phyloP scores from a whole-genome alignment of 2,113 vertebrate species.

The Tupaia tana region DNA sequence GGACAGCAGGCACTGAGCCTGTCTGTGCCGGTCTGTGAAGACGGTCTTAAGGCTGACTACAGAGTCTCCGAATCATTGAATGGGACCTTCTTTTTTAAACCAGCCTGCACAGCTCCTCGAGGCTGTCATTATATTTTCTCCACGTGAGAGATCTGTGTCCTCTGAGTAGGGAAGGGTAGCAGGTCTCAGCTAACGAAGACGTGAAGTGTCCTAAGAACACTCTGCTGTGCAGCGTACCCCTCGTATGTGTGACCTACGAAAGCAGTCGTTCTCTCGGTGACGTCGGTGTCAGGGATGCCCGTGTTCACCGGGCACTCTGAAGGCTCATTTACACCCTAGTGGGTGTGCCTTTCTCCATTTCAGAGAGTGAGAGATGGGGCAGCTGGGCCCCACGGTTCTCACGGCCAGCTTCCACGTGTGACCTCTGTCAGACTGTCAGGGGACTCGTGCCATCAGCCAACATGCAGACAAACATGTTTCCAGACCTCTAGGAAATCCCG shows the following conservation, averaged over 20 bases:
- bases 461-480: not conserved
- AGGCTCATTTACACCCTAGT: not conserved
- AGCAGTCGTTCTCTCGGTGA: not conserved
- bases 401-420: not conserved
- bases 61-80: not conserved
- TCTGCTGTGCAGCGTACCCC: not conserved
- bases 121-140: slow-evolving; percentile 8
- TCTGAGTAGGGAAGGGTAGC: slow-evolving; percentile 49
- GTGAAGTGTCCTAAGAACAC: not conserved
- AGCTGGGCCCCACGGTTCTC: not conserved
- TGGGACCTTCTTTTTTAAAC: not conserved
- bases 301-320: rapidly evolving
- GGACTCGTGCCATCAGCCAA: not conserved
- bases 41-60: not conserved
- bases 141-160: not conserved
- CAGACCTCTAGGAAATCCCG: not conserved
- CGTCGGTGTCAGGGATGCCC: not conserved
- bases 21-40: rapidly evolving
- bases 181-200: slow-evolving; percentile 6
- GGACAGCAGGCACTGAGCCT: not conserved
- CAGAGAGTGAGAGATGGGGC: not conserved
- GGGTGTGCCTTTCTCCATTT: not conserved
- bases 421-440: not conserved
- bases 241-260: too few species aligned
- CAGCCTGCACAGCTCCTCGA: not conserved